Conservation (phyloP, 2,888 invertebrate species). For the Calameuta idolon region DNA sequence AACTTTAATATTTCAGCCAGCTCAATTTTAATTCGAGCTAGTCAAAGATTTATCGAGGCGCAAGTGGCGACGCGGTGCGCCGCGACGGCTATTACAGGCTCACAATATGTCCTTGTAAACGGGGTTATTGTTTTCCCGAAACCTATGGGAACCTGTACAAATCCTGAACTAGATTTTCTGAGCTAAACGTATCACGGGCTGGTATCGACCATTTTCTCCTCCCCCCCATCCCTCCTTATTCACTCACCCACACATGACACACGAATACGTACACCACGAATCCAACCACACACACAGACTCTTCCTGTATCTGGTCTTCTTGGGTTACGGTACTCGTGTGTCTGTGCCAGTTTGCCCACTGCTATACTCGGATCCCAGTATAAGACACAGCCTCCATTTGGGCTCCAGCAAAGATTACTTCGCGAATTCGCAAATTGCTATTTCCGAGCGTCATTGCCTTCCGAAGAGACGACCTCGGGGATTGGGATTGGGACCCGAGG, state of each 20-base stretch:
- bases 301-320: not conserved
- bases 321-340: not conserved
- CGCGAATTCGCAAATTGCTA: not conserved
- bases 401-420: not conserved
- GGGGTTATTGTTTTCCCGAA: not conserved
- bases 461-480: not conserved
- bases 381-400: not conserved
- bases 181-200: not conserved
- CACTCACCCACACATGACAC: not conserved
- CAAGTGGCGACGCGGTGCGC: not conserved
- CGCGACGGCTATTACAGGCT: not conserved
- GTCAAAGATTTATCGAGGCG: not conserved
- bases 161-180: not conserved
- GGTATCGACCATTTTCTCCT: not conserved
- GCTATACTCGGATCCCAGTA: not conserved
- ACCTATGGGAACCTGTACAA: not conserved
- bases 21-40: not conserved
- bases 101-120: not conserved
- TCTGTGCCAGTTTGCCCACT: not conserved
- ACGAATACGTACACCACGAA: no score
- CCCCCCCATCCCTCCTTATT: not conserved
- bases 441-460: not conserved
- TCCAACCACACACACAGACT: not conserved
- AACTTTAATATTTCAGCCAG: not conserved
- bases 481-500: not conserved